Evolutionary conservation across 2,888 invertebrate genomes (phyloP), one percentile per base, ranked within the genome.

Genomic region (Eubasilissa splendida): DNA sequence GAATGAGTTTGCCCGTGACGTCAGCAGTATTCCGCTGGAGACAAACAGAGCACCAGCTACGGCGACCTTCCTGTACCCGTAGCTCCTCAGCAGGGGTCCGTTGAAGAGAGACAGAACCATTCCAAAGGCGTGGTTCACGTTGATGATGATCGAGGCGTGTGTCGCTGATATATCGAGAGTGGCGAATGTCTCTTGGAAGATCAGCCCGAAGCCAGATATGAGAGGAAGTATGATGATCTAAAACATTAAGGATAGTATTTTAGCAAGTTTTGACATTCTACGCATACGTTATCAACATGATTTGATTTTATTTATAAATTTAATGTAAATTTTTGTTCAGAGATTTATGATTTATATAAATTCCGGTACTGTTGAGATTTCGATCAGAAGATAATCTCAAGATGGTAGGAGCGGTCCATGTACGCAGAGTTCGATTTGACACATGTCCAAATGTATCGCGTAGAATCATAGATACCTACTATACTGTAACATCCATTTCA

Each of bases 51-150:
- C 91, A 10, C 93, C 93, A 22, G 87, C 82, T 0, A 92, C 86
- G 2, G 94, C 93, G 9, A 94, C 89, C 87, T 93, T 94, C 84
- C 94, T 89, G 86, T 92, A 94, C 12, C 94, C 93, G 84, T 90
- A 94, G 42, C 87, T 88, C 80, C 90, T 90, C 8, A 94, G 86
- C 9, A 94, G 86, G 0, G 93, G 93, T 0, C 94, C 94, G 83
- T 93, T 93, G 80, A 93, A 89, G 80, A 94, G 88, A 0, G 94
- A 94, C 52, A 93, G 86, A 14, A 92, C 87, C 93, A 94, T 93
- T 9, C 94, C 93, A 84, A 93, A 91, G 31, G 94, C 93, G 84
- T 93, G 91, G 86, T 94, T 94, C 14, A 93, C 87, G 84, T 92
- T 93, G 76, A 94, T 91, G 66, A 95, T 92, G 33, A 93, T 87